phyloP scores from a whole-genome alignment of 30 jellyfish, hydroid and myxozoan species.

The Calvadosia cruxmelitensis region DNA sequence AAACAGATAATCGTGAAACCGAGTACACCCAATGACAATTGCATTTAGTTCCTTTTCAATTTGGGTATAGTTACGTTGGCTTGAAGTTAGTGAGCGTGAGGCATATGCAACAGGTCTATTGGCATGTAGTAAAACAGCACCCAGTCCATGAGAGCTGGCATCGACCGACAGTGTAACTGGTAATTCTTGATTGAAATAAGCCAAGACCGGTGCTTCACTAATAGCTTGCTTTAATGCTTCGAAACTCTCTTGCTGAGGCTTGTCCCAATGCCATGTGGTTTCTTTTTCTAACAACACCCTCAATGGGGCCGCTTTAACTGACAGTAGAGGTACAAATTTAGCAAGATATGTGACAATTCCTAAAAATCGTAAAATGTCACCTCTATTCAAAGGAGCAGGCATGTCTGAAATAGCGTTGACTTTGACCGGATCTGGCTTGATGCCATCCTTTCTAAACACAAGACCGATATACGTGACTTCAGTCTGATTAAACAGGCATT shows the following conservation, averaged over 20 bases:
- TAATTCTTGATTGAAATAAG: neutral
- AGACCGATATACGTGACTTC: too few species aligned
- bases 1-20: constrained; percentile 22
- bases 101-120: constrained; percentile 42
- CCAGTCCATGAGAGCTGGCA: constrained; percentile 35
- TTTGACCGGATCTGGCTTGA: neutral
- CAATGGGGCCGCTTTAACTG: constrained; percentile 9
- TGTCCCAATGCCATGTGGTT: constrained; percentile 15
- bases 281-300: constrained; percentile 16
- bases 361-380: neutral
- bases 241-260: constrained; percentile 15
- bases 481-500: too few species aligned
- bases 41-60: constrained; percentile 42
- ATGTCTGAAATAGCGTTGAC: neutral
- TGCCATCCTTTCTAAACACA: too few species aligned
- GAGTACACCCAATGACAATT: constrained; percentile 18
- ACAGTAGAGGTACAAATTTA: constrained; percentile 9
- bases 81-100: constrained; percentile 4
- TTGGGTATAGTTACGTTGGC: constrained; percentile 26
- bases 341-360: constrained; percentile 4
- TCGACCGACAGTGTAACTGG: neutral
- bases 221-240: constrained; percentile 2
- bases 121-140: constrained; percentile 30
- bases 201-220: neutral
- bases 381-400: neutral